Base-by-base conservation (phyloP, 2,888 invertebrate genomes). In the Norana najaformis region DNA sequence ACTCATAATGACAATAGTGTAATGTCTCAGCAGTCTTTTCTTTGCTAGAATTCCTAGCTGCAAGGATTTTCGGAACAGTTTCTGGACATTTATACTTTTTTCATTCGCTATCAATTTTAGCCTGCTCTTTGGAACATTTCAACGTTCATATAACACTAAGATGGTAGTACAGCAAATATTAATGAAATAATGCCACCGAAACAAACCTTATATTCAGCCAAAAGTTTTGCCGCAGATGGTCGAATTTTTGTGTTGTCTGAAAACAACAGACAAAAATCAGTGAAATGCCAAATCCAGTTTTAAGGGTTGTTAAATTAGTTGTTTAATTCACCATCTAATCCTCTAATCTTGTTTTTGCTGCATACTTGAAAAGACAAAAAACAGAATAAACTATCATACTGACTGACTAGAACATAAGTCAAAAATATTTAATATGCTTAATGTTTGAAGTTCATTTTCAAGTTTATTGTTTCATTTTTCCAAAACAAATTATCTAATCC, bases 161-260 rank as follows among this genome's bases (percentile, higher is more conserved):
- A 47, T 69, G 69, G 23, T n/a, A 69, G n/a, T 69, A 69, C 69
- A n/a, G 30, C 11, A n/a, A 69, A 69, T n/a, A 69, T n/a, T 69
- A 30, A 69, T n/a, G 30, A 88, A 90, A 53, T 34, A 38, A 85
- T 34, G 30, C 39, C n/a, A 53, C 41, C 47, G 35, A 39, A 30
- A 69, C 89, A 39, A 93, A 97, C 97, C 95, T 97, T 97, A 95
- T 97, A 97, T 93, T 97, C 97, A 92, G 96, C 91, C 93, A 94
- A 90, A 53, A 94, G 92, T 90, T 93, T 93, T 37, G 92, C 91
- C 35, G 91, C 91, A 83, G 94, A 47, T 93, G 93, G 96, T 90
- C 90, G 90, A 90, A 91, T 89, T 85, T 91, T 89, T 20, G 90
- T 90, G 69, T 91, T 90, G 82, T 83, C 91, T 91, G 89, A 35